phyloP scores from a whole-genome alignment of 2,113 vertebrate genomes.

The Steatornis caripensis region DNA sequence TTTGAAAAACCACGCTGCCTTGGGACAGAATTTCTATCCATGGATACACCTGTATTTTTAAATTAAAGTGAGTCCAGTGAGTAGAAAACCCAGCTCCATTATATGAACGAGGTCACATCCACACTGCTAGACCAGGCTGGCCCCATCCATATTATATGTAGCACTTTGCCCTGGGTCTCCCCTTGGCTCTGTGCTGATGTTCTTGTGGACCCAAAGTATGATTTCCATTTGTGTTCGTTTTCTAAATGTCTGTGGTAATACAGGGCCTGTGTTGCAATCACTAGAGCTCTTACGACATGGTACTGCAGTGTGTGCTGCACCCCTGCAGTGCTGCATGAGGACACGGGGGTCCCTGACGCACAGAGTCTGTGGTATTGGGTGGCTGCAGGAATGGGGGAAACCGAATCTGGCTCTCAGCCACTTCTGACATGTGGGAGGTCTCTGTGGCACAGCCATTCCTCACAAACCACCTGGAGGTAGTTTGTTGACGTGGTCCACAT shows the following conservation, averaged over 20 bases:
- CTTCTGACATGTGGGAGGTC: neutral
- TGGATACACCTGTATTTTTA: neutral
- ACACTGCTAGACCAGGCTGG: neutral
- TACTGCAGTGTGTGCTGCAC: neutral
- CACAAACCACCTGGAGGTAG: neutral
- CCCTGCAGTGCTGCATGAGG: fast-evolving
- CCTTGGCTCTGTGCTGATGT: neutral
- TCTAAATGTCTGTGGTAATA: neutral
- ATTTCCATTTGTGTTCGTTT: neutral
- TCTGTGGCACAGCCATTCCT: too few species aligned
- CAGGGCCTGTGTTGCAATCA: neutral
- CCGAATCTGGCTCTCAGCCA: neutral
- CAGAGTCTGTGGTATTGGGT: neutral
- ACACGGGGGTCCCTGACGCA: fast-evolving
- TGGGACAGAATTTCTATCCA: neutral
- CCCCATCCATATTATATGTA: neutral
- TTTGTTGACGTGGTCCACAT: neutral
- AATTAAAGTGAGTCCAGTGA: neutral
- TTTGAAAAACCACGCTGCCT: neutral
- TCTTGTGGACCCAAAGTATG: neutral
- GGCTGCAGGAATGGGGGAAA: neutral
- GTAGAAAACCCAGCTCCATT: neutral
- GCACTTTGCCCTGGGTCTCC: neutral
- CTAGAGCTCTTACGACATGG: fast-evolving
- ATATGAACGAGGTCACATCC: neutral